A percentile compares a stretch with the other conserved stretches of the same genome.
These are phyloP conservation scores for Chaenogobius annularis DNA, from an alignment of 2,113 vertebrate genomes.

Conservation along the genomic window DNA sequence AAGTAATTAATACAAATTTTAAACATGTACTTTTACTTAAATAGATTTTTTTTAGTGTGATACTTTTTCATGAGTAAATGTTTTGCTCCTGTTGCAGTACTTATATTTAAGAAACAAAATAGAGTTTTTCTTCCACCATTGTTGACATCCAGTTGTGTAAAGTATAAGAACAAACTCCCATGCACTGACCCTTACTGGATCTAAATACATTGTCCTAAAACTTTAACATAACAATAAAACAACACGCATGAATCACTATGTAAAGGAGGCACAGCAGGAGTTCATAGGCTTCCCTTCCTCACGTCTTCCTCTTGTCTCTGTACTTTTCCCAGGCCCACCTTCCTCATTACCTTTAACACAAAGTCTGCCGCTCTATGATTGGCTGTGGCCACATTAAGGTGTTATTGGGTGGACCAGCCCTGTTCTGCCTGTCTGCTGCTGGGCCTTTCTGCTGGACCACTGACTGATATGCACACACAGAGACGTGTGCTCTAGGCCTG, in stretches of 20 bases:
- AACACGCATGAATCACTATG: slow-evolving; percentile 6
- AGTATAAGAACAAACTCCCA: too few species aligned
- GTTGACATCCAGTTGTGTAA: too few species aligned
- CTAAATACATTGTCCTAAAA: slow-evolving; percentile 1
- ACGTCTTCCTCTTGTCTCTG: too few species aligned
- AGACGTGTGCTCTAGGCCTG: neutral
- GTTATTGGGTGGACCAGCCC: slow-evolving; percentile 58
- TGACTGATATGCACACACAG: slow-evolving; percentile 22
- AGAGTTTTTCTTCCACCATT: too few species aligned
- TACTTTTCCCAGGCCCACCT: slow-evolving; percentile 14
- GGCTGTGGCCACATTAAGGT: slow-evolving; percentile 50
- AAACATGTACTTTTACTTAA: too few species aligned
- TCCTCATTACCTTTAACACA: slow-evolving; percentile 17
- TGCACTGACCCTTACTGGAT: neutral
- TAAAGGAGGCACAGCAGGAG: slow-evolving; percentile 19
- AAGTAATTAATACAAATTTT: too few species aligned
- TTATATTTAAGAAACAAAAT: too few species aligned
- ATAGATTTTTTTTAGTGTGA: too few species aligned
- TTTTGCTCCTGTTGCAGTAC: too few species aligned
- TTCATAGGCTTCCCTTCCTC: slow-evolving; percentile 23
- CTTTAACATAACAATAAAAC: slow-evolving; percentile 32
- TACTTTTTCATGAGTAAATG: too few species aligned
- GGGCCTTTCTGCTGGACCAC: slow-evolving; percentile 11
- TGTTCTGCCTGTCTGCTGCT: slow-evolving; percentile 24
- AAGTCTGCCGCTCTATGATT: slow-evolving; percentile 42